Conservation (phyloP, 2,113 vertebrate genomes). For the Electrona antarctica region DNA sequence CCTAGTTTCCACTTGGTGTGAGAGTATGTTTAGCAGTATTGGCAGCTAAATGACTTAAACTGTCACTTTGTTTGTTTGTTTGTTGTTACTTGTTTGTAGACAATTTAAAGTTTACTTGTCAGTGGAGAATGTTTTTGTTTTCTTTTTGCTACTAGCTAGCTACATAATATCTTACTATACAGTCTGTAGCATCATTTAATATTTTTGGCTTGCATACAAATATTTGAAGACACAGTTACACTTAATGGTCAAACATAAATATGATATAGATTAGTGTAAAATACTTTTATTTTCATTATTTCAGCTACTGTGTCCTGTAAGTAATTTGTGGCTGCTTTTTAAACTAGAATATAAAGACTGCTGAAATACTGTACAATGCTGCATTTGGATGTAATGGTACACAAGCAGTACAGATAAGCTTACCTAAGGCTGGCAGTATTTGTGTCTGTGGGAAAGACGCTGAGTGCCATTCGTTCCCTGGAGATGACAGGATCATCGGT, state of each 20-base stretch:
- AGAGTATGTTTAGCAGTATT: neutral
- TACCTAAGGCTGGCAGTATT: neutral
- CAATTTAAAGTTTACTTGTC: neutral
- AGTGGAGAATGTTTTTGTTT: neutral
- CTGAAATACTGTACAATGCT: neutral
- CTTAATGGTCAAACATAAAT: slow-evolving; percentile 21
- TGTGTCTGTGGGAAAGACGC: slow-evolving; percentile 21
- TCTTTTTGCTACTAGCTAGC: neutral
- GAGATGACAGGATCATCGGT: slow-evolving; percentile 9
- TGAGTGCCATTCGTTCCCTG: neutral
- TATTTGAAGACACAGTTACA: neutral
- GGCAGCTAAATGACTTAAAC: neutral
- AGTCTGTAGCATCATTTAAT: slow-evolving; percentile 7
- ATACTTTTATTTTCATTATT: neutral
- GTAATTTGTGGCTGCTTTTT: neutral
- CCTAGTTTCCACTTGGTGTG: no score
- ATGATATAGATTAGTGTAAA: no score
- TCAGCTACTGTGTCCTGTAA: neutral
- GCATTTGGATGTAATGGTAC: neutral
- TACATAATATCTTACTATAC: slow-evolving; percentile 1
- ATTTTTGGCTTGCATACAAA: slow-evolving; percentile 36
- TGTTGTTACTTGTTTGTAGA: neutral
- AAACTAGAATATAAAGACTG: neutral
- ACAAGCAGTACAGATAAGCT: slow-evolving; percentile 15
- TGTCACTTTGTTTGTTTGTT: no score